Base-by-base conservation (phyloP, 1,140 invertebrate species). In the Drosophila albomicans region DNA sequence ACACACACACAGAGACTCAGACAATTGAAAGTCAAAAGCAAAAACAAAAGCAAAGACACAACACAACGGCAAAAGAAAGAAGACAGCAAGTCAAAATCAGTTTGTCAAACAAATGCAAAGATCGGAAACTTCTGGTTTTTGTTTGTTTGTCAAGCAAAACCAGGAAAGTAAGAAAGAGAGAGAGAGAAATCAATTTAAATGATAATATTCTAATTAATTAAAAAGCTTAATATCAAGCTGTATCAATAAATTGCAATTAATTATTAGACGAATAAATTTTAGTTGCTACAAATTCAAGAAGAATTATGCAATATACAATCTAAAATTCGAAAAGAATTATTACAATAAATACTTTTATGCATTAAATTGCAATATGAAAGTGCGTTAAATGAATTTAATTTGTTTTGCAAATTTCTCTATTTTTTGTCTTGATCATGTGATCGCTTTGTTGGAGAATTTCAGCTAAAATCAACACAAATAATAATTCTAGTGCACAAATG, bases 41-140 rank as follows among this genome's bases (percentile, higher is more conserved):
- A 43, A 64, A 52, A 30, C 30, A 38, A 38, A 64, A 41, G 28
- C 49, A 45, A 65, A 54, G 20, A 54, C 59, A 38, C n/a, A 38
- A 54, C 59, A 38, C n/a, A 25, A 32, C n/a, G 49, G 15, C 20
- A 61, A 28, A 43, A 13, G 32, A 48, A 2, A 35, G 20, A 38
- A n/a, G 45, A 38, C 54, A 49, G 48, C 46, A 59, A 49, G 6
- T 41, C 35, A 13, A 64, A 51, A 25, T 15, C 52, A 48, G 16
- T 49, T 48, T 48, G n/a, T 5, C 48, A 49, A 49, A 49, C 48
- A 49, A 20, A 38, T 51, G 5, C 7, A 16, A 63, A 38, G 5
- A 57, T 32, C 28, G 32, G 51, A 52, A 54, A 32, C n/a, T 54
- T 54, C 28, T 43, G 41, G 41, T 43, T 32, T 25, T 49, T 2